phyloP scores from a whole-genome alignment of 2,797 vertebrate species.

The Pantherophis vulpinus region DNA sequence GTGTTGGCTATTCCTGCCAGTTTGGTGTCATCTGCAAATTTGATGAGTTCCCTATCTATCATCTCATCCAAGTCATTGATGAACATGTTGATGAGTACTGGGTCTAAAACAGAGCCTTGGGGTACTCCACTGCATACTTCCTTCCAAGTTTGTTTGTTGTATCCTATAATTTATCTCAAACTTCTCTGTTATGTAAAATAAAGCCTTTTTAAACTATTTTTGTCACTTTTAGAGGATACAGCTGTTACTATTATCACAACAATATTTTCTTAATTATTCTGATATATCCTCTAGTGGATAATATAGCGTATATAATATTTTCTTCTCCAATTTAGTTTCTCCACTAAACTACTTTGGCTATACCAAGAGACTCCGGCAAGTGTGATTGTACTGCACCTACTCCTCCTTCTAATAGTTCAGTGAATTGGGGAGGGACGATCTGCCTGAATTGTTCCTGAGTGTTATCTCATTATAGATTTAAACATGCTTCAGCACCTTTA shows the following conservation, averaged over 20 bases:
- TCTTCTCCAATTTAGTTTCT: neutral
- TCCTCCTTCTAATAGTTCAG: neutral
- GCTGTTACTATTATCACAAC: neutral
- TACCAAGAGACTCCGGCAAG: neutral
- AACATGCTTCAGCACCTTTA: neutral
- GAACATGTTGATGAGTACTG: no score
- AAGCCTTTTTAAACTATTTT: neutral
- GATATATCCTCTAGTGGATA: neutral
- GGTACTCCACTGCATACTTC: no score
- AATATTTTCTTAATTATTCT: neutral
- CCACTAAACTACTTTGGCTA: neutral
- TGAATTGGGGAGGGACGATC: neutral
- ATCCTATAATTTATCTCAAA: constrained; percentile 1
- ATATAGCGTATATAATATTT: neutral
- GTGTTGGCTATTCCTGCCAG: no score
- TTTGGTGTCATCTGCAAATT: no score
- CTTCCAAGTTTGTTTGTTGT: neutral
- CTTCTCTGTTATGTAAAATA: neutral
- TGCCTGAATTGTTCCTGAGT: neutral
- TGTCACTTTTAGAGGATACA: neutral
- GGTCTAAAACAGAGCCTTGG: no score
- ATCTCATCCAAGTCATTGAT: no score
- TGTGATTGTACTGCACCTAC: neutral
- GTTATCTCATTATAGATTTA: neutral
- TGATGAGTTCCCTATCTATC: no score